phyloP scores from a whole-genome alignment of 2,113 vertebrate species.

The Podocnemis expansa region DNA sequence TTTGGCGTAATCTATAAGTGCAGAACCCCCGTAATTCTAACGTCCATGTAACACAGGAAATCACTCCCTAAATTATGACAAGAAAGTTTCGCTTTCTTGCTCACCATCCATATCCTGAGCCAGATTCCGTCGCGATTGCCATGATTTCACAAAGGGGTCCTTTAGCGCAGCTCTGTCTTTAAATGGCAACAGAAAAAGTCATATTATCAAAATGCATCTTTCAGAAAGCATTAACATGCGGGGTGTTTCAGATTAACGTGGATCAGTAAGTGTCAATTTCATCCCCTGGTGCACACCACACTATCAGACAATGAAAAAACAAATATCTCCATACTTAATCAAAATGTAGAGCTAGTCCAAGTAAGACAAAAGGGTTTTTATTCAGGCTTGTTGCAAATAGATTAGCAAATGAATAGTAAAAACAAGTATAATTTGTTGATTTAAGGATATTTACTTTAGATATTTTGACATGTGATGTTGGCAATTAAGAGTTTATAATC shows the following conservation, averaged over 20 bases:
- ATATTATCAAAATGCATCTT: background rate
- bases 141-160: background rate
- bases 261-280: background rate
- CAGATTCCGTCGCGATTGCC: background rate
- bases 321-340: background rate
- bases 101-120: background rate
- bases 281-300: background rate
- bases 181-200: background rate
- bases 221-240: background rate
- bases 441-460: background rate
- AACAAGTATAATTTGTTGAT: background rate
- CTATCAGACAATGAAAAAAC: no score
- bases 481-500: background rate
- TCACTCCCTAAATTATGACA: background rate
- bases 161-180: background rate
- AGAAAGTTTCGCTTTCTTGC: background rate
- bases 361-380: background rate
- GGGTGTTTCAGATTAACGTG: background rate
- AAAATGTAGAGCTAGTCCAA: background rate
- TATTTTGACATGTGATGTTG: background rate
- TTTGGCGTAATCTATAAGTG: no score
- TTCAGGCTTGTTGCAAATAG: background rate
- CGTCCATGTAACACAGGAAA: background rate
- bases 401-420: background rate
- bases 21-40: no score